These are phyloP conservation scores for Timandra comae DNA, from an alignment of 2,888 invertebrate species.

Conservation along the genomic window DNA sequence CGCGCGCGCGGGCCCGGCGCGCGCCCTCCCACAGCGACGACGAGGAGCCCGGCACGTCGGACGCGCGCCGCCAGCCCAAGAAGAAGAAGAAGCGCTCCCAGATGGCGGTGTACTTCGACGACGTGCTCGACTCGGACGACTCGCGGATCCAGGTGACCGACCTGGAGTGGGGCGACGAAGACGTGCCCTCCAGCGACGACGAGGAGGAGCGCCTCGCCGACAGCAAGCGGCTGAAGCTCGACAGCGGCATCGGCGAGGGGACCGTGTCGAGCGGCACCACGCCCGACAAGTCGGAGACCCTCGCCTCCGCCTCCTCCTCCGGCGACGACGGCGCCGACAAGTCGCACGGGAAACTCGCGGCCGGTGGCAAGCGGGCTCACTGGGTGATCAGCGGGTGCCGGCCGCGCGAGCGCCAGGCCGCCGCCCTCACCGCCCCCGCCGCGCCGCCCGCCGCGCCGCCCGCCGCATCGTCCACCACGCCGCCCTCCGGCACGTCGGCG, in stretches of 20 bases:
- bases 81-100: not conserved
- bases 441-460: slow-evolving; percentile 8
- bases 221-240: slow-evolving; percentile 75
- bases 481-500: too few relatives aligned
- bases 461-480: not conserved
- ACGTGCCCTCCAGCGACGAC: not conserved
- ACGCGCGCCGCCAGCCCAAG: slow-evolving; percentile 4
- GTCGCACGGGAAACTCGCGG: not conserved
- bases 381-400: too few relatives aligned
- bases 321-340: slow-evolving; percentile 14
- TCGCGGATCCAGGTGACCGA: slow-evolving; percentile 17
- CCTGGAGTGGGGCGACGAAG: slow-evolving; percentile 22
- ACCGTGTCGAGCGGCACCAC: slow-evolving; percentile 23
- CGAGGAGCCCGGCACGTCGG: not conserved
- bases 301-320: slow-evolving; percentile 1
- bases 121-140: slow-evolving; percentile 8
- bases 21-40: slow-evolving; percentile 5
- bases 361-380: too few relatives aligned
- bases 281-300: slow-evolving; percentile 5
- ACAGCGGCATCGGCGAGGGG: slow-evolving; percentile 79
- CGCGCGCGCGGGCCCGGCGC: slow-evolving; percentile 6
- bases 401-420: too few relatives aligned
- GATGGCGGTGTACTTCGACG: slow-evolving; percentile 34
- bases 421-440: slow-evolving; percentile 8
- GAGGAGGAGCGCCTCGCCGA: slow-evolving; percentile 10